Evolutionary conservation across 92 coral and sea anemone species (phyloP), one percentile per base, ranked within the genome.

Genomic region (Zoanthus gigantus): DNA sequence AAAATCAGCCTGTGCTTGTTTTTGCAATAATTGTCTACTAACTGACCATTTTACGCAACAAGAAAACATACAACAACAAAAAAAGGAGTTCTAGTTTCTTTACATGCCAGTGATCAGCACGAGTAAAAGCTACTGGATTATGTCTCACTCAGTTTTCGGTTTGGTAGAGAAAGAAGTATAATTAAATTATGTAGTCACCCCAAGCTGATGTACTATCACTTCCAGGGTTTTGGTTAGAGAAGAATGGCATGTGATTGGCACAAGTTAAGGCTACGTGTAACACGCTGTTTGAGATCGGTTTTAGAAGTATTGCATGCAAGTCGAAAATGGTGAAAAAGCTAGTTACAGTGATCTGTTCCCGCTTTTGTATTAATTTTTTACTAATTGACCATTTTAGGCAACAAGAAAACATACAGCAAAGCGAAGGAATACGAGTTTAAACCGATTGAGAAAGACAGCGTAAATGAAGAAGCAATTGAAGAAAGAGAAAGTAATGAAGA

Each of bases 401-500:
- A 84, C 69, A 88, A 87, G 94, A 92, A 60, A 75, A 63, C 56
- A 17, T 82, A 90, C 46, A 76, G 87, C 34, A 90, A 91, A 54
- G 95, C 92, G 46, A 95, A 91, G 72, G 98, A 95, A 47, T 92
- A 94, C 47, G 93, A 94, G 90, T 95, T 95, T 76, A 91, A 92
- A 85, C 97, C 98, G 69, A 95, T 94, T 67, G 91, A 83, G 46
- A 91, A 91, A 79, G 98, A 97, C 52, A 92, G 72, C 42, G 85
- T 79, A 44, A 92, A 74, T 45, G 94, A 88, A 30, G 88, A 80
- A 18, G 92, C 71, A 10, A 90, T 90, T 54, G 99, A 95, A 56
- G 98, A 96, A 32, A 90, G 92, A 71, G 99, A 95, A 50, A 94
- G 98, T 42, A 95, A 90, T 89, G 94, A 92, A 60, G 98, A 95